Percentiles rank a stretch among this genome's conserved stretches.
These are phyloP conservation scores for Synergus gifuensis DNA, from an alignment of 2,888 invertebrate species.

Conservation along the genomic window DNA sequence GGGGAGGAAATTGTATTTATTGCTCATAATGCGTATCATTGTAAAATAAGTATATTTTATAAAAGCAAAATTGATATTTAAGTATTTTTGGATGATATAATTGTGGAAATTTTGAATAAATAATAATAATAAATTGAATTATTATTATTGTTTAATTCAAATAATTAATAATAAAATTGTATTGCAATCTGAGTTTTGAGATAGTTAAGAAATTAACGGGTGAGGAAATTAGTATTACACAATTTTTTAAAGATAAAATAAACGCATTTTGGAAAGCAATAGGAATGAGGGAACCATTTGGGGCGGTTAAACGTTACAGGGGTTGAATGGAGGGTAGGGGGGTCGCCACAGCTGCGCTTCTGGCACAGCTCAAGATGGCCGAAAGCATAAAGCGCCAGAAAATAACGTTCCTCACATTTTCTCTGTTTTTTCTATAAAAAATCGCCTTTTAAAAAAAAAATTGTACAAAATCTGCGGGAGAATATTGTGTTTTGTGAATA, in stretches of 20 bases:
- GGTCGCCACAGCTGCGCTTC: slow-evolving; percentile 62
- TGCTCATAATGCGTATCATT: no score
- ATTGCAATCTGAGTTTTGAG: background rate
- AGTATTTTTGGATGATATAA: no score
- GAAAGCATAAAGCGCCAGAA: slow-evolving; percentile 62
- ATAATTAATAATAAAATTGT: background rate
- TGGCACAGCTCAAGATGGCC: slow-evolving; percentile 72
- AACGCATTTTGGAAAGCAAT: background rate
- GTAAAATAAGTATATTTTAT: no score
- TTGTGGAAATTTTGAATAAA: no score
- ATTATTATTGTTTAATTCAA: background rate
- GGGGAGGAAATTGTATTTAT: no score
- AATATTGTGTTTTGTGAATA: background rate
- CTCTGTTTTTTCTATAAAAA: slow-evolving; percentile 31
- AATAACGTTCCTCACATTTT: slow-evolving; percentile 54
- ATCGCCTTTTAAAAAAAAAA: slow-evolving; percentile 1
- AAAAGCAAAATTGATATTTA: no score
- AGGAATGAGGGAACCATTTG: slow-evolving; percentile 58
- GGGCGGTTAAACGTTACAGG: slow-evolving; percentile 63
- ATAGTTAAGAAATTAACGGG: background rate
- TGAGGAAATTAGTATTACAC: background rate
- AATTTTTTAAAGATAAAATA: background rate
- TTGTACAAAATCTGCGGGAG: background rate
- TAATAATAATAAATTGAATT: background rate
- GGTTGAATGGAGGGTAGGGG: slow-evolving; percentile 57